Evolutionary conservation across 92 coral and sea anemone species (phyloP).

Genomic region (Plumapathes pennacea): DNA sequence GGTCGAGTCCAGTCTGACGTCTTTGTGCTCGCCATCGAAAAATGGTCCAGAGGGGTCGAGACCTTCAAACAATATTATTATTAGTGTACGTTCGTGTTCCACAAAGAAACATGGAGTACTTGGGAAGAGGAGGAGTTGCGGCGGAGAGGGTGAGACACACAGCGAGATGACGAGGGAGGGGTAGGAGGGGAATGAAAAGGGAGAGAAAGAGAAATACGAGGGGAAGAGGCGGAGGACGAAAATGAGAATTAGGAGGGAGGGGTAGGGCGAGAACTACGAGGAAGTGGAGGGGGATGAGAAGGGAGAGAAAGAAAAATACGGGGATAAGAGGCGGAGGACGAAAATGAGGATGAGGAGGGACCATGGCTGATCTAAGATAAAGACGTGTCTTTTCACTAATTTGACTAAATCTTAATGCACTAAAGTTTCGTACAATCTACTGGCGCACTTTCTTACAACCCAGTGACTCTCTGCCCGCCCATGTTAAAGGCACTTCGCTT

Average conservation of each 20-base stretch:
- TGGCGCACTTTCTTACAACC: too few species aligned
- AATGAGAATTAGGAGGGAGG: too few species aligned
- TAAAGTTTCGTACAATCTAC: too few species aligned
- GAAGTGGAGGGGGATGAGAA: too few species aligned
- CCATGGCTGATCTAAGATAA: too few species aligned
- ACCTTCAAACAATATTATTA: constrained; percentile 33
- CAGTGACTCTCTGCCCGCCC: too few species aligned
- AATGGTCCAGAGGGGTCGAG: constrained; percentile 70
- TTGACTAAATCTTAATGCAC: too few species aligned
- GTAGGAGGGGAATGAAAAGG: background rate
- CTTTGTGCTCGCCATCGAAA: constrained; percentile 43
- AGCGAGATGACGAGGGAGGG: background rate
- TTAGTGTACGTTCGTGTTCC: too few species aligned
- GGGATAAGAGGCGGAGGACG: background rate
- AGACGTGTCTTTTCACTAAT: too few species aligned
- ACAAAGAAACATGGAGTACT: background rate
- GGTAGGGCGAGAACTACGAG: too few species aligned
- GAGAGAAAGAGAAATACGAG: background rate
- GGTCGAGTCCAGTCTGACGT: constrained; percentile 62
- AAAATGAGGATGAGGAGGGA: background rate
- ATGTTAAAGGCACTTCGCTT: too few species aligned
- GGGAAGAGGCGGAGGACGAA: background rate
- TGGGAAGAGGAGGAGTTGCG: background rate
- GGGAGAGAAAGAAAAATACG: background rate
- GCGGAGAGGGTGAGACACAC: background rate